These are phyloP conservation scores for Poecilia picta DNA, from an alignment of 2,797 vertebrate genomes.

Conservation along the genomic window DNA sequence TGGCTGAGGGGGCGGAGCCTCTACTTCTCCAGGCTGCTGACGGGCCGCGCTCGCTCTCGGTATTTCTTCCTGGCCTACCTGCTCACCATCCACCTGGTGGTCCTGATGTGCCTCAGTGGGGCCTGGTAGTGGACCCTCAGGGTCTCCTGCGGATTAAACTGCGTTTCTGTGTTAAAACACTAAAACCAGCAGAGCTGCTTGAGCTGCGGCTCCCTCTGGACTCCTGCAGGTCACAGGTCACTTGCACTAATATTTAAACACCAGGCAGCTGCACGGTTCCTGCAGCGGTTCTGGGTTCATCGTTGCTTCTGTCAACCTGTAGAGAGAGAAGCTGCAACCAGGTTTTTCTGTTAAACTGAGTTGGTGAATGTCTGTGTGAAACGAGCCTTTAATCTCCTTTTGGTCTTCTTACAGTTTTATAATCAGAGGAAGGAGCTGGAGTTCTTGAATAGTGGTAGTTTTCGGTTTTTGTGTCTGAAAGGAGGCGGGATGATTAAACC, in stretches of 20 bases:
- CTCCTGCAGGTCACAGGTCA: not conserved
- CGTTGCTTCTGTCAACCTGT: not conserved
- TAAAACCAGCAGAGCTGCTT: slow-evolving; percentile 1
- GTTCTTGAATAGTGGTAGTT: not conserved
- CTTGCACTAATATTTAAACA: not conserved
- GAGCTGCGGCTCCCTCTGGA: not conserved
- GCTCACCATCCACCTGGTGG: slow-evolving; percentile 81
- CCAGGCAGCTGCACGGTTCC: not conserved
- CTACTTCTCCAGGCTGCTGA: slow-evolving; percentile 89
- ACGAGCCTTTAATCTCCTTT: slow-evolving; percentile 34
- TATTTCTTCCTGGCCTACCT: slow-evolving; percentile 88
- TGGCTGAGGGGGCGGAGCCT: slow-evolving; percentile 89
- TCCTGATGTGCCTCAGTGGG: slow-evolving; percentile 87
- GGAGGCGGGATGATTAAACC: not conserved
- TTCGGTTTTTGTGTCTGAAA: slow-evolving; percentile 3
- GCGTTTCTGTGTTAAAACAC: slow-evolving; percentile 18
- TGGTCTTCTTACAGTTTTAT: not conserved
- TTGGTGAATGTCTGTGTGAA: not conserved
- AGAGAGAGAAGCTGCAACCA: not conserved
- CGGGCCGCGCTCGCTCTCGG: slow-evolving; percentile 85
- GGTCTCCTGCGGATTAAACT: not conserved
- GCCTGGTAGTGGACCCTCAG: slow-evolving; percentile 72
- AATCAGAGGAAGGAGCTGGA: not conserved
- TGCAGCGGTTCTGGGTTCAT: not conserved
- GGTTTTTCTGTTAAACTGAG: not conserved